phyloP scores from a whole-genome alignment of 23 tunicate genomes.

The Halocynthia roretzi region DNA sequence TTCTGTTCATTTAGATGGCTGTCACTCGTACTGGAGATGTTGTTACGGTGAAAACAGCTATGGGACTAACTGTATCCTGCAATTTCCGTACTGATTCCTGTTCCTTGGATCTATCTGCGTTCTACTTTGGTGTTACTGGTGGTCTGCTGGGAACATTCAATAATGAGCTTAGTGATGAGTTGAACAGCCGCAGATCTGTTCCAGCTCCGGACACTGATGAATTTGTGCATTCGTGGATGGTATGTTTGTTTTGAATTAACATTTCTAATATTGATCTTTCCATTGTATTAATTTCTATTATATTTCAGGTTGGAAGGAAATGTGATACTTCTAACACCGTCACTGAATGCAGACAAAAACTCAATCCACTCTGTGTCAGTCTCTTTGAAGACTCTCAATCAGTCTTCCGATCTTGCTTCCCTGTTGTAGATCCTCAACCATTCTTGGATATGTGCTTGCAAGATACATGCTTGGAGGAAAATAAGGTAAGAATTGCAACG shows the following conservation, averaged over 20 bases:
- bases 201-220: constrained; percentile 5
- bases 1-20: constrained; percentile 30
- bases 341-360: too few relatives aligned
- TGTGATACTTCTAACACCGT: too few relatives aligned
- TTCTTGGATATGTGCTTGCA: constrained; percentile 64
- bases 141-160: constrained; percentile 85
- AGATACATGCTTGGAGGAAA: constrained; percentile 42
- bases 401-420: constrained; percentile 69
- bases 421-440: constrained; percentile 68
- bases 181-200: constrained; percentile 31
- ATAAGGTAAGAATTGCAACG: constrained; percentile 4
- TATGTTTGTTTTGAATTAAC: constrained; percentile 7
- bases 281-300: too few relatives aligned
- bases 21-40: constrained; percentile 58
- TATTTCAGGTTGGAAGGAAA: too few relatives aligned
- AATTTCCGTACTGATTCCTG: constrained; percentile 60
- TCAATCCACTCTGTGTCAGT: constrained; percentile 9
- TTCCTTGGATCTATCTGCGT: constrained; percentile 68
- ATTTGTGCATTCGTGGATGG: constrained; percentile 82
- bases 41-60: constrained; percentile 29
- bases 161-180: constrained; percentile 79
- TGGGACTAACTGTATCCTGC: constrained; percentile 69
- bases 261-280: too few relatives aligned
- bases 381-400: constrained; percentile 49
- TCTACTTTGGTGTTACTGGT: constrained; percentile 69